Base-by-base conservation (phyloP, 2,888 invertebrate species). In the Euzetes globulus region DNA sequence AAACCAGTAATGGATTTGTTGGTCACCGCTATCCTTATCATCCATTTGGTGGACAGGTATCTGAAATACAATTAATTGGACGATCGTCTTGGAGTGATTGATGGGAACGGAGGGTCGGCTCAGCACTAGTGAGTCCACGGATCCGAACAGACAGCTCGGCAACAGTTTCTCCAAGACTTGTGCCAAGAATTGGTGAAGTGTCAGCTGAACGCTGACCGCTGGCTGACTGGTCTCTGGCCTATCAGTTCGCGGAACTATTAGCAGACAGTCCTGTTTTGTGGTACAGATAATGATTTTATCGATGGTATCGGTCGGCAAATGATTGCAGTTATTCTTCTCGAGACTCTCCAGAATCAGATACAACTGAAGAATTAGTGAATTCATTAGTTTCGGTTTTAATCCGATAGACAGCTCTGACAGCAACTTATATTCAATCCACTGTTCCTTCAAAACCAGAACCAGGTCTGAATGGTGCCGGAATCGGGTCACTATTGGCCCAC, bases 321-420 rank as follows among this genome's bases (percentile, higher is more conserved):
- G 19, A 68, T 68, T 68, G 68, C 22, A 68, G 1, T 11, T 7
- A 5, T 41, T 37, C 5, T 41, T 45, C 68, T 68, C 68, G 3
- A 37, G 22, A 15, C n/a, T 11, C 29, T 68, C 68, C 15, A 68
- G 17, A 9, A 68, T 68, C n/a, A 37, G 37, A 41, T 68, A 68
- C 22, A 68, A 68, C 19, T 68, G 68, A 41, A 68, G 68, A 19
- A 68, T 68, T 15, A 68, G 37, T 41, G 68, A 68, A 19, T 68
- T 68, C 6, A 45, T 68, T 19, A 37, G 68, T 22, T 68, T 68
- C 22, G 37, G 29, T 4, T 68, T 45, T 1, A 33, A 68, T 41
- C 4, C 22, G 17, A 5, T 68, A 2, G 29, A 19, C 68, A 68
- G 4, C 15, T 37, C n/a, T 6, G 37, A 37, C 45, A 68, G 22